Base-by-base conservation (phyloP, 2,797 vertebrate species). In the Hemibagrus guttatus region DNA sequence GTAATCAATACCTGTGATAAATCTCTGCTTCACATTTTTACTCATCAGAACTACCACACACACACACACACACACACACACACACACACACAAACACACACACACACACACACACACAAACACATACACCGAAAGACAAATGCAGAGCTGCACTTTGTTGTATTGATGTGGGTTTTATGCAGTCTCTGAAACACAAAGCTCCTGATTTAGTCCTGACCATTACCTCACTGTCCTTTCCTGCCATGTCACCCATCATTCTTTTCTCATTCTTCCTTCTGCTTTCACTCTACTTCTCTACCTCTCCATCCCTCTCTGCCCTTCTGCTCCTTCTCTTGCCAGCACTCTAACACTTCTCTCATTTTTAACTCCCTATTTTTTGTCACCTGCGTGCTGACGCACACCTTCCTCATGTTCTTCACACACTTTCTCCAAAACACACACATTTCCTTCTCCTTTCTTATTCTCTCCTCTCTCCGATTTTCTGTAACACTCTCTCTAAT, bases 1-100 rank as follows among this genome's bases (percentile, higher is more conserved):
- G 90, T 92, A 93, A 95, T 95, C 95, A 90, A 95, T 95, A 95
- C 89, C 88, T 90, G 93, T 93, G 93, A 95, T 95, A 95, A 94
- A 96, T 96, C 93, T 94, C 88, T 89, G 87, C 90, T 87, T 88
- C 93, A 93, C 93, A 95, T 94, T 93, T 92, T 78, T 87, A 86
- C 83, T 92, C 89, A 90, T 91, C 90, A 89, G 85, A 87, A 84
- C 83, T 79, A 83, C 61, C 84, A 81, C 87, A 54, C 68, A 84
- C 88, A 79, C 80, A 89, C 85, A 90, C 88, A 21, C 81, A 81
- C 87, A 42, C 63, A 21, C 87, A 85, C 88, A 79, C 80, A 89
- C 85, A 90, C 88, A 21, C 83, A 81, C 87, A 49, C 63, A 26
- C 87, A 71, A 72, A 80, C 87, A 84, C 88, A 58, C 71, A 42